Conservation (phyloP, 2,888 invertebrate species). For the Cerastoderma edule region DNA sequence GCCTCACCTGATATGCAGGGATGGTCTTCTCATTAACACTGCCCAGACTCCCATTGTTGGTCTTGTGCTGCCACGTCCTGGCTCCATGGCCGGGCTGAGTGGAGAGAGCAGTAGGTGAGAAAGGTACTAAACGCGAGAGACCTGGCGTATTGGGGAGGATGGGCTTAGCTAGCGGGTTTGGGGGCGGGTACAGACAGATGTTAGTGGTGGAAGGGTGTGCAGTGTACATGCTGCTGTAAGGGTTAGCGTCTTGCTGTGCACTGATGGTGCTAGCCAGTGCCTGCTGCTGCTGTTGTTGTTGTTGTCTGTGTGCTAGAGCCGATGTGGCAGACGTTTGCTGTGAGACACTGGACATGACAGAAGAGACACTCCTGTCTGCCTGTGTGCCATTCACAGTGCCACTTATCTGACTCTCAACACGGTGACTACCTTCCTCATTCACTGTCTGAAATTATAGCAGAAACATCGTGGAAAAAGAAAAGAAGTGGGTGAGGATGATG, state of each 20-base stretch:
- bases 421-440: conserved; percentile 41
- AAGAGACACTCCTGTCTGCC: conserved; percentile 32
- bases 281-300: conserved; percentile 33
- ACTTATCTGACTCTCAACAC: conserved; percentile 48
- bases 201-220: conserved; percentile 56
- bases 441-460: conserved; percentile 58
- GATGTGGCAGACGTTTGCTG: conserved; percentile 21
- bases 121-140: conserved; percentile 56
- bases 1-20: conserved; percentile 74
- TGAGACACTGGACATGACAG: conserved; percentile 45
- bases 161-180: conserved; percentile 64
- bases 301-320: conserved; percentile 19
- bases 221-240: conserved; percentile 21
- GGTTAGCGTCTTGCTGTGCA: conserved; percentile 30
- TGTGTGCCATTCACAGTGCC: conserved; percentile 31
- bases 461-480: conserved; percentile 31
- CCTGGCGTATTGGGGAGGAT: conserved; percentile 53
- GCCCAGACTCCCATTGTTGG: conserved; percentile 64
- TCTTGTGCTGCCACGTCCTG: conserved; percentile 71
- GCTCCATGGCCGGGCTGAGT: conserved; percentile 72
- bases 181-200: conserved; percentile 64
- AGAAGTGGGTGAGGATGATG: conserved; percentile 28
- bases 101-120: conserved; percentile 66
- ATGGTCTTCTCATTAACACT: conserved; percentile 74
- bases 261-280: conserved; percentile 23